These are phyloP conservation scores for Girardinichthys multiradiatus DNA, from an alignment of 2,113 vertebrate genomes.

Conservation along the genomic window DNA sequence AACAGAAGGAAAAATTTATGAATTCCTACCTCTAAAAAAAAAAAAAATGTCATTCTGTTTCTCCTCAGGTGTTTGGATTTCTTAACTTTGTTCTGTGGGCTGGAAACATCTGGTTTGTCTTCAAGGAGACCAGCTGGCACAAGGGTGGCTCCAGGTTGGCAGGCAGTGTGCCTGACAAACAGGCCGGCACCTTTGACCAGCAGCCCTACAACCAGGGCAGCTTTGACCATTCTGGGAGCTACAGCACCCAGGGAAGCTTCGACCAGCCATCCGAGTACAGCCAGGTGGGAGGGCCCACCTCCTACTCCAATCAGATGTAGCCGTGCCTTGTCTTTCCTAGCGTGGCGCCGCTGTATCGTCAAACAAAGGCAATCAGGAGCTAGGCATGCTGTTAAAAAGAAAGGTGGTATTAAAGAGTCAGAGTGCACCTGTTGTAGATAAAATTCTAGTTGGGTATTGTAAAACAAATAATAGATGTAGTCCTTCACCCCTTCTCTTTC, in stretches of 20 bases:
- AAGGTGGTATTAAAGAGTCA: slow-evolving; percentile 24
- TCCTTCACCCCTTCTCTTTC: slow-evolving; percentile 75
- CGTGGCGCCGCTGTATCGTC: slow-evolving; percentile 47
- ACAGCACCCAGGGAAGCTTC: slow-evolving; percentile 80
- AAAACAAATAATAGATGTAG: slow-evolving; percentile 71
- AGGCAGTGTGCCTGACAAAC: slow-evolving; percentile 86
- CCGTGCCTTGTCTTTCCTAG: slow-evolving; percentile 12
- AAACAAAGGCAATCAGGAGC: slow-evolving; percentile 48
- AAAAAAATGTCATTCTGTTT: slow-evolving; percentile 5
- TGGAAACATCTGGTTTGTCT: slow-evolving; percentile 99
- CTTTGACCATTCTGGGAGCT: slow-evolving; percentile 86
- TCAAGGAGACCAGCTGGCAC: slow-evolving; percentile 98
- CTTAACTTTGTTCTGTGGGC: slow-evolving; percentile 99
- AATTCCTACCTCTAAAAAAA: neutral
- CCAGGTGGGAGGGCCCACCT: slow-evolving; percentile 88
- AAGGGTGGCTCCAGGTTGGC: slow-evolving; percentile 86
- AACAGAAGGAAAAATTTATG: too few relatives aligned
- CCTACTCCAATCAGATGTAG: slow-evolving; percentile 92
- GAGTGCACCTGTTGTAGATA: slow-evolving; percentile 67
- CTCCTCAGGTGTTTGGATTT: slow-evolving; percentile 91
- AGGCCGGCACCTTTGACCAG: slow-evolving; percentile 84
- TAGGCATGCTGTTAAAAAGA: slow-evolving; percentile 16
- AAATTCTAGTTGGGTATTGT: slow-evolving; percentile 72
- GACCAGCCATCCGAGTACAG: slow-evolving; percentile 84
- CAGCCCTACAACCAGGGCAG: slow-evolving; percentile 85